Evolutionary conservation across 2,797 vertebrate species (phyloP).

Genomic region (Crax fasciolata): DNA sequence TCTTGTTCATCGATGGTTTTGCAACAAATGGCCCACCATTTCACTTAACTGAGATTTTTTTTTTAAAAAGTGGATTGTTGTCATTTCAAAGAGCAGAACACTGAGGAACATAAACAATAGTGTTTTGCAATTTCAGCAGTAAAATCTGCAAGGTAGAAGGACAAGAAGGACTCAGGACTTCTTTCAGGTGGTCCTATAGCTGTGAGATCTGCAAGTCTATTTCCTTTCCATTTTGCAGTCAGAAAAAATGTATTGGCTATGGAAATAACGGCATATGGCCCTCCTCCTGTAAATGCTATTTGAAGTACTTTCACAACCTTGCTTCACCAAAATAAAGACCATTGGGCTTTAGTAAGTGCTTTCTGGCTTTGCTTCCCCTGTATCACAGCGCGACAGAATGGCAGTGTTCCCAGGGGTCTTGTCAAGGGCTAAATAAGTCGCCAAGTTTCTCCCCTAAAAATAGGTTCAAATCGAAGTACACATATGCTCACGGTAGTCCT

Average conservation of each 20-base stretch:
- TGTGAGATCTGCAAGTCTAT: constrained; percentile 2
- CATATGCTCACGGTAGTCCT: not conserved
- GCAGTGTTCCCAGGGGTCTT: not conserved
- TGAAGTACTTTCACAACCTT: not conserved
- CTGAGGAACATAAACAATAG: not conserved
- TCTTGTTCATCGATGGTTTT: not conserved
- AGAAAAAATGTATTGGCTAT: not conserved
- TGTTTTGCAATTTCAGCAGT: not conserved
- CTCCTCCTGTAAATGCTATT: not conserved
- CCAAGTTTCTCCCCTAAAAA: not conserved
- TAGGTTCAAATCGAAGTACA: rapidly evolving
- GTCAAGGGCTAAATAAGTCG: not conserved
- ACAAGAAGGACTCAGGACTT: not conserved
- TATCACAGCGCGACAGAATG: not conserved
- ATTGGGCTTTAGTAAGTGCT: not conserved
- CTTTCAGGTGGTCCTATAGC: constrained; percentile 1
- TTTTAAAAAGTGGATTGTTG: not conserved
- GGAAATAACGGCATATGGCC: not conserved
- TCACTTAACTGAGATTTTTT: not conserved
- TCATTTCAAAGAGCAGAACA: not conserved
- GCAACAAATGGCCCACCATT: not conserved
- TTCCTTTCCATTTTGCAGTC: not conserved
- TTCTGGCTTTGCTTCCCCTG: not conserved
- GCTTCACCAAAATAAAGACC: not conserved
- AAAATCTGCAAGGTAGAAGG: not conserved